Evolutionary conservation across 2,797 vertebrate genomes (phyloP), one percentile per base, ranked within the genome.

Genomic region (Epinephelus awoara): DNA sequence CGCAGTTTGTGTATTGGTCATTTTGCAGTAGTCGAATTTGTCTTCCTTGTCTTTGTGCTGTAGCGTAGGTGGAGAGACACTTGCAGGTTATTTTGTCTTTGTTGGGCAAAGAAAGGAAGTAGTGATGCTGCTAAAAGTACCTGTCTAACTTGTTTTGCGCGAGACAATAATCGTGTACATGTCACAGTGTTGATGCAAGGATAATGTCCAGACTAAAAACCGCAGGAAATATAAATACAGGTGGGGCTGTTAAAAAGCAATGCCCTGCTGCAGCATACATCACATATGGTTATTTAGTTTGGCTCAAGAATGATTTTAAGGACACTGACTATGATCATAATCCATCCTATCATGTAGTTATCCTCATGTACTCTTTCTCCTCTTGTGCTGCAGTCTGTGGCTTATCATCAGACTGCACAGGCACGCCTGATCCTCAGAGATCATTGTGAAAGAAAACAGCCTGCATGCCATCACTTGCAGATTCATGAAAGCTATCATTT

Each of bases 131-230:
- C 19, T 14, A 29, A 50, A 52, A 38, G 5, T 23, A 67, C 73
- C 49, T 18, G 75, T 50, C 56, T 15, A 84, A 83, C 80, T 58
- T 59, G 79, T 78, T 84, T 74, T 27, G 18, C 6, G 1, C 18
- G 25, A 59, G 44, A 59, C 12, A 25, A 47, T 7, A 14, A 50
- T 70, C 3, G 29, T 27, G 34, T 52, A 52, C n/a, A 3, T 67
- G 15, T 50, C 8, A 46, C 7, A 21, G 2, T 71, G 18, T 51
- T 80, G 46, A 57, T 5, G 1, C 17, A 51, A 19, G 7, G 18
- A 54, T 47, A 14, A 50, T 4, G 29, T 25, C 29, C 18, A 4
- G 1, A 15, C 52, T 25, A 47, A 67, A 67, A n/a, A 71, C 25
- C 71, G n/a, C n/a, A 72, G 25, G 12, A 25, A 55, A 40, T 8